phyloP scores from a whole-genome alignment of 2,888 invertebrate genomes.

The Tortricodes alternella region DNA sequence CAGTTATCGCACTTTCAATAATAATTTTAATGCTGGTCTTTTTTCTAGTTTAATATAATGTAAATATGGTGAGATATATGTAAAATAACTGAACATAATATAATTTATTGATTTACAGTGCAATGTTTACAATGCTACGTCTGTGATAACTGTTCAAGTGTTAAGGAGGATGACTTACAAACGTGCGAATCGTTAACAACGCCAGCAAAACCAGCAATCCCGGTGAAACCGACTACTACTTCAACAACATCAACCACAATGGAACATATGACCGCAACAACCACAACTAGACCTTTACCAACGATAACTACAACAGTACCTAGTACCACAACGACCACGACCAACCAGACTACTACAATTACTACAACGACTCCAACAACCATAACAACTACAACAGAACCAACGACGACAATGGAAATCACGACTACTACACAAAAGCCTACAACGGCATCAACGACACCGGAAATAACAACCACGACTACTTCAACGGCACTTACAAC shows the following conservation, averaged over 20 bases:
- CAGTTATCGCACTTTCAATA: neutral
- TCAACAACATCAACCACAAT: constrained; percentile 7
- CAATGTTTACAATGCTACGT: constrained; percentile 54
- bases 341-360: neutral
- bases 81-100: neutral
- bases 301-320: constrained; percentile 1
- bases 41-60: too few relatives aligned
- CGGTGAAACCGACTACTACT: neutral
- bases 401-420: neutral
- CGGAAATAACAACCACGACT: neutral
- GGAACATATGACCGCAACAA: neutral
- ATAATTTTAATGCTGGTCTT: neutral
- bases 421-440: neutral
- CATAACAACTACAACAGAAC: constrained; percentile 1
- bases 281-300: too few relatives aligned
- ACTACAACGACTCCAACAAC: neutral
- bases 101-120: constrained; percentile 42
- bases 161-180: constrained; percentile 38
- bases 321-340: neutral
- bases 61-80: too few relatives aligned
- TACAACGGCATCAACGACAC: neutral
- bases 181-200: constrained; percentile 40
- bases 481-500: neutral
- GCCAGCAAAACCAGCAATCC: neutral
- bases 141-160: constrained; percentile 49